Percentiles rank a stretch among this genome's conserved stretches.
Conservation (phyloP, 2,888 invertebrate species). For the Epinotia demarniana region DNA sequence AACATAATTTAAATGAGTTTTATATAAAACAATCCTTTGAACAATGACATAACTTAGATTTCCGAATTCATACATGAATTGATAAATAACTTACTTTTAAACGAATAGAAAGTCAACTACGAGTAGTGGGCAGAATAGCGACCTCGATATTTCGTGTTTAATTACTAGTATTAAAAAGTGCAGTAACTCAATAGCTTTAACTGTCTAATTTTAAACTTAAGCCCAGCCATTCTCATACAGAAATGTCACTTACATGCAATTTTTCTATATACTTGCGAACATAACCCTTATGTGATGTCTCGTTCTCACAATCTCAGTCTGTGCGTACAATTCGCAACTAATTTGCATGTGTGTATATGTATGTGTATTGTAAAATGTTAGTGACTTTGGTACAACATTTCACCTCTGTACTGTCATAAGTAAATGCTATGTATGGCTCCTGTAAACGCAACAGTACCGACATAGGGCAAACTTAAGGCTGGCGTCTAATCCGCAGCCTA, state of each 20-base stretch:
- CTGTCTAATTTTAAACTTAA: background rate
- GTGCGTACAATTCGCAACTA: background rate
- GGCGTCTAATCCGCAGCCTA: no score
- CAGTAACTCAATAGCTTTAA: background rate
- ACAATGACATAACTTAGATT: conserved; percentile 1
- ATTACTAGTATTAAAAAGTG: background rate
- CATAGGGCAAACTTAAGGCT: background rate
- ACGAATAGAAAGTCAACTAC: background rate
- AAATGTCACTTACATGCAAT: no score
- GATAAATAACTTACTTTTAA: conserved; percentile 1
- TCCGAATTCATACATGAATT: conserved; percentile 1
- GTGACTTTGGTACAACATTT: no score
- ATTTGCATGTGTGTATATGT: no score
- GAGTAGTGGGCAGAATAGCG: background rate
- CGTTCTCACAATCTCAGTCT: no score
- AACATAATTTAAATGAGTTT: conserved; percentile 4
- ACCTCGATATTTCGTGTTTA: background rate
- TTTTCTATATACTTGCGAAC: no score
- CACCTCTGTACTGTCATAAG: no score
- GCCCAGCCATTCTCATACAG: background rate
- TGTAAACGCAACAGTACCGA: conserved; percentile 6
- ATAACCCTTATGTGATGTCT: no score
- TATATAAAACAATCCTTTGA: conserved; percentile 3
- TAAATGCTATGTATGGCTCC: conserved; percentile 21
- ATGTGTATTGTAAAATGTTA: no score